phyloP scores from a whole-genome alignment of 2,797 vertebrate species.

The Micromesistius poutassou region DNA sequence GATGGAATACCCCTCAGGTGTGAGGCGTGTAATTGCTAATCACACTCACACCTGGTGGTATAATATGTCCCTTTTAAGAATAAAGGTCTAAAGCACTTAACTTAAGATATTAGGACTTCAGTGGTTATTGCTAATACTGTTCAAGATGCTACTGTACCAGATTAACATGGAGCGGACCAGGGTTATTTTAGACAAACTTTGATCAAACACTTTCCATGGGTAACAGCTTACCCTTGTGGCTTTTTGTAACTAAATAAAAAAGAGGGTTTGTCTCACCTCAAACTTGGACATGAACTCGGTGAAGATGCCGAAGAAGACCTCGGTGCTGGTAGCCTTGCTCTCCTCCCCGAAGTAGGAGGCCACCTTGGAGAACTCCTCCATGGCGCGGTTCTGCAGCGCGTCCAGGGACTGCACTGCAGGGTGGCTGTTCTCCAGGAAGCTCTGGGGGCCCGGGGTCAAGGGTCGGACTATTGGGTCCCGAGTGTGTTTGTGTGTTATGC shows the following conservation, averaged over 20 bases:
- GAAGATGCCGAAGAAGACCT: slow-evolving; percentile 95
- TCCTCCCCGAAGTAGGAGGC: slow-evolving; percentile 93
- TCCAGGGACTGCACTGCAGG: slow-evolving; percentile 86
- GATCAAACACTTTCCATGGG: neutral
- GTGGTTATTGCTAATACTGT: too few relatives aligned
- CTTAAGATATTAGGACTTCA: too few relatives aligned
- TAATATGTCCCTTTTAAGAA: too few relatives aligned
- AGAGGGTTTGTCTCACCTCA: slow-evolving; percentile 76
- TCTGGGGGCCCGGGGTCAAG: slow-evolving; percentile 67
- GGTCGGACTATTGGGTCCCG: neutral
- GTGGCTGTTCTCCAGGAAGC: slow-evolving; percentile 92
- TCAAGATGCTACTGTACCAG: too few relatives aligned
- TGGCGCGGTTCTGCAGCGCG: slow-evolving; percentile 85
- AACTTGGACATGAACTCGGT: slow-evolving; percentile 94
- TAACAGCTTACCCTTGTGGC: neutral
- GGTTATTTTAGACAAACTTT: neutral
- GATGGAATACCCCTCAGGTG: too few relatives aligned
- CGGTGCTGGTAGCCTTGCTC: slow-evolving; percentile 84
- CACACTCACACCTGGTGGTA: too few relatives aligned
- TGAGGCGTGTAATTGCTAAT: too few relatives aligned
- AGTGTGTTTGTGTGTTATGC: neutral
- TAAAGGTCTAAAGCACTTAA: too few relatives aligned
- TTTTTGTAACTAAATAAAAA: neutral
- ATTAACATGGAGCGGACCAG: too few relatives aligned
- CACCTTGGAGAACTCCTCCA: slow-evolving; percentile 89